phyloP scores from a whole-genome alignment of 2,113 vertebrate species.

The Haplochromis burtoni region DNA sequence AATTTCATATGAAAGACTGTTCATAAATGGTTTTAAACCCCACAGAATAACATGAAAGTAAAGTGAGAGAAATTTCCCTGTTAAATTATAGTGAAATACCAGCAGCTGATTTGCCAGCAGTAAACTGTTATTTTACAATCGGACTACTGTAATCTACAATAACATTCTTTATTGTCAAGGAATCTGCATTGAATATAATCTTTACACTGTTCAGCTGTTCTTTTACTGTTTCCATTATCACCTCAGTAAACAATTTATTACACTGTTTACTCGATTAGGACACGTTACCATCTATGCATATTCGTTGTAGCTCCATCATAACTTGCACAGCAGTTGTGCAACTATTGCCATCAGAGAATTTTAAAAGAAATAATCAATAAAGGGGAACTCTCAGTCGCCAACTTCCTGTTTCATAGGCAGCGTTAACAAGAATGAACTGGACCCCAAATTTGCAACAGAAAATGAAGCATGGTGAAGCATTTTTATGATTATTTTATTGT shows the following conservation, averaged over 20 bases:
- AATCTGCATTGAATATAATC: background rate
- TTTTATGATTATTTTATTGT: background rate
- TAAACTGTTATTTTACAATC: background rate
- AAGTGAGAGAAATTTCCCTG: background rate
- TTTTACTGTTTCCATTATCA: background rate
- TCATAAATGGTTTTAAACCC: background rate
- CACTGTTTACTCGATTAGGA: background rate
- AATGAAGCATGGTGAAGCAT: background rate
- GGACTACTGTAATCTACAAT: background rate
- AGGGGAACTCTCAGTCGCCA: fast-evolving
- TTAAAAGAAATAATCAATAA: background rate
- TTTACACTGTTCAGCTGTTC: background rate
- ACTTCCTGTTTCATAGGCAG: background rate
- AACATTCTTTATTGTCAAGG: background rate
- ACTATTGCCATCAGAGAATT: background rate
- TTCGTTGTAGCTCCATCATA: background rate
- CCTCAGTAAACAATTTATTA: background rate
- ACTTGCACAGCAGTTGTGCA: background rate
- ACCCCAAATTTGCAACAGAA: background rate
- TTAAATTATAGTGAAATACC: background rate
- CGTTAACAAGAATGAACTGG: background rate
- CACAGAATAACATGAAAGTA: background rate
- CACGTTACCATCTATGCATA: background rate
- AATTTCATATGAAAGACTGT: background rate
- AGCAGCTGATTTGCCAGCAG: background rate